Conservation (phyloP, 1,140 invertebrate genomes). For the Drosophila tani region DNA sequence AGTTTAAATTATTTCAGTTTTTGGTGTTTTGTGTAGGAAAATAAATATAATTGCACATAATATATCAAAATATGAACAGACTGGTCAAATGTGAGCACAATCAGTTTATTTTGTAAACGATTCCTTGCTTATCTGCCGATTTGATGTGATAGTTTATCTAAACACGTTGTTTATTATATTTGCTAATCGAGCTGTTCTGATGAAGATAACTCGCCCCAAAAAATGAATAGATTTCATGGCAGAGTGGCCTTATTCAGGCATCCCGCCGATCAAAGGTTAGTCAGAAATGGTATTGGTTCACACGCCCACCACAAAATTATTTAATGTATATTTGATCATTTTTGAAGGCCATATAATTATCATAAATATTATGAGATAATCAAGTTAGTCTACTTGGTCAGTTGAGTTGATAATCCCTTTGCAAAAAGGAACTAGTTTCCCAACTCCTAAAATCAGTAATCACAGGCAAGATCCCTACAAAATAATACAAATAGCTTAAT, state of each 20-base stretch:
- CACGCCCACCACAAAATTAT: too few relatives aligned
- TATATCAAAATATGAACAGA: neutral
- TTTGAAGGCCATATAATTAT: too few relatives aligned
- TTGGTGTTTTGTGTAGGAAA: neutral
- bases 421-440: too few relatives aligned
- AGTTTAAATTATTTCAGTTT: neutral
- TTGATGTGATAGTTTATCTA: slow-evolving; percentile 16
- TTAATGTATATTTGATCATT: too few relatives aligned
- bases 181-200: slow-evolving; percentile 2
- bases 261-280: slow-evolving; percentile 7
- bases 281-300: neutral
- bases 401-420: too few relatives aligned
- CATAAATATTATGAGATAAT: too few relatives aligned
- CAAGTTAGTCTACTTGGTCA: too few relatives aligned
- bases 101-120: slow-evolving; percentile 1
- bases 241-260: neutral
- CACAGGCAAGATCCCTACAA: neutral
- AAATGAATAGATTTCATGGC: slow-evolving; percentile 12
- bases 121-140: neutral
- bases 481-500: neutral
- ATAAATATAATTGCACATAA: neutral
- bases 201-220: slow-evolving; percentile 1
- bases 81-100: neutral
- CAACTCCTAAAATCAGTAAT: too few relatives aligned
- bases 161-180: slow-evolving; percentile 17